Evolutionary conservation across 1,140 invertebrate genomes (phyloP).

Genomic region (Brachionus manjavacas): DNA sequence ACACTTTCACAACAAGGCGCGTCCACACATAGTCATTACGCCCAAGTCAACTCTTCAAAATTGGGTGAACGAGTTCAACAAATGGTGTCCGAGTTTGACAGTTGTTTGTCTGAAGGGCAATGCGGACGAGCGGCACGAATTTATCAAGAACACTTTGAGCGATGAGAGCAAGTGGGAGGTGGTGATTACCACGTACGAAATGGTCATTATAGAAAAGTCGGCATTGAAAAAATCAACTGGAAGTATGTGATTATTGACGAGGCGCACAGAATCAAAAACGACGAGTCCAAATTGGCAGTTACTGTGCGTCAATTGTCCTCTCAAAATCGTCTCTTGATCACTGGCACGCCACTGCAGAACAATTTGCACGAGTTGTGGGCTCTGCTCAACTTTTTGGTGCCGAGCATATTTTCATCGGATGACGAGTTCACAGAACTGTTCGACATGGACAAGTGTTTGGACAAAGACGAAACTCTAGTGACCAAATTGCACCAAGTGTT

Average conservation of each 20-base stretch:
- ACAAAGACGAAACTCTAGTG: slow-evolving; percentile 80
- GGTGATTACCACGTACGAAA: slow-evolving; percentile 97
- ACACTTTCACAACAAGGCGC: slow-evolving; percentile 84
- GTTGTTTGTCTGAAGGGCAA: slow-evolving; percentile 94
- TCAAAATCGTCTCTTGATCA: slow-evolving; percentile 86
- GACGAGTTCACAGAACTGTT: slow-evolving; percentile 99
- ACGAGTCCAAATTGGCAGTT: slow-evolving; percentile 96
- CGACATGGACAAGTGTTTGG: slow-evolving; percentile 84
- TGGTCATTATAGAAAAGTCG: slow-evolving; percentile 91
- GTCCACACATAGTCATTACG: slow-evolving; percentile 98
- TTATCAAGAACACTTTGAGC: not conserved
- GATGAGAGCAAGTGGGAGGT: slow-evolving; percentile 94
- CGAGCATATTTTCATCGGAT: slow-evolving; percentile 95
- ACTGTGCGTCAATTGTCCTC: slow-evolving; percentile 95
- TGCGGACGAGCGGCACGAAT: slow-evolving; percentile 76
- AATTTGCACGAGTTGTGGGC: slow-evolving; percentile 98
- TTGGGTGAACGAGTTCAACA: slow-evolving; percentile 96
- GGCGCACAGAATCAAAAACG: slow-evolving; percentile 98
- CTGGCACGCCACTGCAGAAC: slow-evolving; percentile 88
- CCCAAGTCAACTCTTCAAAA: slow-evolving; percentile 97
- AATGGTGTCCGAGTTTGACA: slow-evolving; percentile 88
- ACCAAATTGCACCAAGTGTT: slow-evolving; percentile 88
- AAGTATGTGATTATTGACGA: slow-evolving; percentile 93
- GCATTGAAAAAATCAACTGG: slow-evolving; percentile 98
- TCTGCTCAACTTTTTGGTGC: slow-evolving; percentile 90